phyloP scores from a whole-genome alignment of 1,140 invertebrate species.

The Ceratosolen fusciceps region DNA sequence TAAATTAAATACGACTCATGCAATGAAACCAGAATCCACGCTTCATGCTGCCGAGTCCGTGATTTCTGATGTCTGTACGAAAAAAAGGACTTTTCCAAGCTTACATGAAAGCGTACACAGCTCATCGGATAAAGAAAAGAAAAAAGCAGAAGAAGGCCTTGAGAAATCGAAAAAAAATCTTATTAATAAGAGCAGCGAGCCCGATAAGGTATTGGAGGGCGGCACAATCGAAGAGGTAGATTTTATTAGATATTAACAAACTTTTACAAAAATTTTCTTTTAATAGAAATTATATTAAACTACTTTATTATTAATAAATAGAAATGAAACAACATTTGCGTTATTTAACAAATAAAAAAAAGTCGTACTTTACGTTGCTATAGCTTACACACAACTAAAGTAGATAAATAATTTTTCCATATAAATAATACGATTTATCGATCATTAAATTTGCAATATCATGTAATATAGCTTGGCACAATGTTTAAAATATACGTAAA shows the following conservation, averaged over 20 bases:
- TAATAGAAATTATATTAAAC: no score
- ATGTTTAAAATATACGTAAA: no score
- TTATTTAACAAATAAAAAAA: no score
- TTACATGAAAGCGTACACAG: conserved; percentile 69
- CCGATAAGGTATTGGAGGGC: conserved; percentile 61
- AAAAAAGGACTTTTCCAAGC: conserved; percentile 67
- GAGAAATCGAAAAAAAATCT: conserved; percentile 60
- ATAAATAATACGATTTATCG: no score
- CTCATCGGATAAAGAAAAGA: conserved; percentile 67
- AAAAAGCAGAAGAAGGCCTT: conserved; percentile 57
- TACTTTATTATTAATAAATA: background rate
- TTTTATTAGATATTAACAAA: no score
- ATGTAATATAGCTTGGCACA: no score
- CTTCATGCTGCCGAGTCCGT: conserved; percentile 64
- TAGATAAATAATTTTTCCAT: no score
- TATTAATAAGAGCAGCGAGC: conserved; percentile 59
- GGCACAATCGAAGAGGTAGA: conserved; percentile 63
- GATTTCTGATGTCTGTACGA: conserved; percentile 62
- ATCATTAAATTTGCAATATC: no score
- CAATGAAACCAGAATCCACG: conserved; percentile 53
- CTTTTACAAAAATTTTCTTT: no score
- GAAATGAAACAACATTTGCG: no score
- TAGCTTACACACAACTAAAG: no score
- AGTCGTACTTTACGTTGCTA: no score
- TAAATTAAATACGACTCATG: conserved; percentile 55